Conservation (phyloP, 2,113 vertebrate genomes). For the Cryptotis parvus region DNA sequence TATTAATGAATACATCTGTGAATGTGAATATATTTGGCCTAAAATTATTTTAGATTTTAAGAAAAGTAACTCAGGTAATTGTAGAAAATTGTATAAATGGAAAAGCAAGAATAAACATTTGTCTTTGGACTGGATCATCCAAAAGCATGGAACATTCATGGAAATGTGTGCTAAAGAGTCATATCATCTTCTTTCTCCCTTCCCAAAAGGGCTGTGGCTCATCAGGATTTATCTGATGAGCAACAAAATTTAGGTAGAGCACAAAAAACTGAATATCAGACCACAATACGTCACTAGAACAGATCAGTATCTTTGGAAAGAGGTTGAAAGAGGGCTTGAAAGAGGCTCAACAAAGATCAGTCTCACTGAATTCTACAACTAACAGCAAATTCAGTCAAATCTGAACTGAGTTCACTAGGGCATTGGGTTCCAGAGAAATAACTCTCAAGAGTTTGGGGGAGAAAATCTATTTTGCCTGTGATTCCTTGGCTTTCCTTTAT, state of each 20-base stretch:
- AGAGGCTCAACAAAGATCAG: background rate
- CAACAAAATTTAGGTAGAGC: background rate
- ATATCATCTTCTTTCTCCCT: too few relatives aligned
- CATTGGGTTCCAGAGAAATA: conserved; percentile 87
- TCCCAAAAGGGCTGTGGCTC: background rate
- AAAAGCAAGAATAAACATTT: too few relatives aligned
- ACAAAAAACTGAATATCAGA: background rate
- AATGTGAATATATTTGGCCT: too few relatives aligned
- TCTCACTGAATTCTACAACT: background rate
- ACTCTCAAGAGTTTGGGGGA: conserved; percentile 87
- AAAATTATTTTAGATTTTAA: background rate
- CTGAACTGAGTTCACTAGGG: conserved; percentile 79
- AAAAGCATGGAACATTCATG: background rate
- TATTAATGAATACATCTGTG: too few relatives aligned
- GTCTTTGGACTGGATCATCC: background rate
- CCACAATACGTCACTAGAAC: background rate
- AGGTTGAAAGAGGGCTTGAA: too few relatives aligned
- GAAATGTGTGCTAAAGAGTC: background rate
- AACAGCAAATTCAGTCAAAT: background rate
- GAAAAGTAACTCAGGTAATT: background rate
- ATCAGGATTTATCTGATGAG: background rate
- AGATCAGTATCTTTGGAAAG: background rate
- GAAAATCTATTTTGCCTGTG: conserved; percentile 82
- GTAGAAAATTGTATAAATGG: too few relatives aligned
- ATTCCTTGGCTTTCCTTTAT: conserved; percentile 81